phyloP scores from a whole-genome alignment of 2,113 vertebrate species.

The Calyptomena viridis region DNA sequence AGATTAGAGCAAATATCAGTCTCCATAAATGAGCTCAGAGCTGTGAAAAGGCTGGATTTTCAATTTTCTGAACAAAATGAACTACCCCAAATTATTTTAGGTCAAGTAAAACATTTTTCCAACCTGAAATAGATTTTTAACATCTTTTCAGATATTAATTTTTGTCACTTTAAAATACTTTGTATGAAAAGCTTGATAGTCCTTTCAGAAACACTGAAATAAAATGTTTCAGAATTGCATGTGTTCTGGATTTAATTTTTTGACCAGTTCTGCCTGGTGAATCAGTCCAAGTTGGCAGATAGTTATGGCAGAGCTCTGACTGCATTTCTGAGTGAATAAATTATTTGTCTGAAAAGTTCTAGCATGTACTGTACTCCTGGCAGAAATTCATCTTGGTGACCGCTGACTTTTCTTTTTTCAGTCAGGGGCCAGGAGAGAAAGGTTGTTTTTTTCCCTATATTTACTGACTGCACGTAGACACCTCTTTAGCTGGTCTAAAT shows the following conservation, averaged over 20 bases:
- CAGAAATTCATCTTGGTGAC: neutral
- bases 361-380: neutral
- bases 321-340: neutral
- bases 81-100: slow-evolving; percentile 2
- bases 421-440: neutral
- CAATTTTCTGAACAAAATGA: slow-evolving; percentile 24
- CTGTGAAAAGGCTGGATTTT: slow-evolving; percentile 34
- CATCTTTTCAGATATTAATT: neutral
- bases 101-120: slow-evolving; percentile 28
- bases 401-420: neutral
- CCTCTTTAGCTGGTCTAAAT: neutral
- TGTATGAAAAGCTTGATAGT: neutral
- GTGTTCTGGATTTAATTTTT: neutral
- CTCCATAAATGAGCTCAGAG: neutral
- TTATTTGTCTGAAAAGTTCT: neutral
- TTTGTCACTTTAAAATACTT: slow-evolving; percentile 24
- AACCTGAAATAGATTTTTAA: slow-evolving; percentile 24
- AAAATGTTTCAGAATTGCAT: neutral
- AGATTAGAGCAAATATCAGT: slow-evolving; percentile 4
- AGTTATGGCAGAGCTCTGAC: neutral
- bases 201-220: neutral
- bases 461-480: neutral
- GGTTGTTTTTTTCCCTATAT: neutral
- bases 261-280: neutral
- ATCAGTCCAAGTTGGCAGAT: neutral